Base-by-base conservation (phyloP, 1,140 invertebrate species). In the Thaumetopoea pityocampa region DNA sequence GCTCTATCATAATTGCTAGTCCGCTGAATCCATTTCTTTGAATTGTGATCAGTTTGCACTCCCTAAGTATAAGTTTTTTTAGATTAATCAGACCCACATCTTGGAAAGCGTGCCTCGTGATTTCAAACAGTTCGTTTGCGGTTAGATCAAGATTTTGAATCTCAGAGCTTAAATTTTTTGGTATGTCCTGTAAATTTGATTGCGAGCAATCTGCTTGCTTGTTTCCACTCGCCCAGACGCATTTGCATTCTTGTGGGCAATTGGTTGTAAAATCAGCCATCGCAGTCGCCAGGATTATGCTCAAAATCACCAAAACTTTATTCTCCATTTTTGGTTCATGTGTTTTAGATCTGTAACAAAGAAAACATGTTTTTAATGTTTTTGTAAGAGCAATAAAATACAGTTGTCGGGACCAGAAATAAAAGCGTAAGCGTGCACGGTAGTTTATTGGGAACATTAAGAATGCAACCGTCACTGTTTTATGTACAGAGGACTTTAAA, bases 181-280 rank as follows among this genome's bases (percentile, higher is more conserved):
- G 94, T 32, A 96, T 90, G 37, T 89, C 76, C 40, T 88, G 86
- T 3, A 92, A 83, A 9, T 88, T 80, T 27, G 86, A 85, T n/a
- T 87, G 76, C 11, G 88, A 88, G 64, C 95, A 96, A 44, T 95
- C 92, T 0, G 93, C 94, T 9, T 90, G 91, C 67, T 92, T 94
- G 68, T 92, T 94, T 1, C 94, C 93, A 24, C 90, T 91, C 2
- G 89, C 88, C 93, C 93, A 95, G 36, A 90, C 89, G 60, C 93
- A 94, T 54, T 91, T 91, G 80, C 93, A 94, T 15, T 80, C 85
- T 37, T 69, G 20, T 7, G 85, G 81, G 30, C 85, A 86, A 44
- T 81, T 67, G n/a, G 60, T 51, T 5, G 81, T 83, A 54, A 85
- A 86, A 38, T 86, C 77, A 34, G 60, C 73, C 8, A 61, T 47